Conservation (phyloP, 2,797 vertebrate genomes). For the Morelia viridis region DNA sequence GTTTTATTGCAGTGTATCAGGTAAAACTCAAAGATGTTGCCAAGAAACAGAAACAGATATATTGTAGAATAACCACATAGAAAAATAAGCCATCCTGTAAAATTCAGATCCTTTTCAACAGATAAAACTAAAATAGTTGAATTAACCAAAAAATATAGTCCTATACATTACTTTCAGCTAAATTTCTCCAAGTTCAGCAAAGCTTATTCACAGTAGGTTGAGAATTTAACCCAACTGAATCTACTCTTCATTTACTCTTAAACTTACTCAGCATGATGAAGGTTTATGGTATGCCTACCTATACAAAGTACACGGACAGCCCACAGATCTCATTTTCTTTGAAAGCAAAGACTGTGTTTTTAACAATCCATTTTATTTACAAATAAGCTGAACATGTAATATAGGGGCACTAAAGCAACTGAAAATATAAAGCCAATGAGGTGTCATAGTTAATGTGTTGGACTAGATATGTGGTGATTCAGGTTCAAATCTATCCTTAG, state of each 20-base stretch:
- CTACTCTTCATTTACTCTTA: neutral
- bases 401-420: neutral
- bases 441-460: neutral
- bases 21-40: neutral
- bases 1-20: neutral
- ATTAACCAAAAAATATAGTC: neutral
- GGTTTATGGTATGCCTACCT: neutral
- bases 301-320: neutral
- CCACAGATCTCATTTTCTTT: neutral
- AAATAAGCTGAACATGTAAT: neutral
- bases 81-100: neutral
- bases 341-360: neutral
- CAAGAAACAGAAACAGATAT: neutral
- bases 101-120: neutral
- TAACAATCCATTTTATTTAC: neutral
- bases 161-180: neutral
- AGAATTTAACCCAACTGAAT: neutral
- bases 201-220: neutral
- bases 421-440: neutral
- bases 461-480: neutral
- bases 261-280: neutral
- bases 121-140: neutral
- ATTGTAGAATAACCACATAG: neutral
- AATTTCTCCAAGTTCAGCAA: neutral
- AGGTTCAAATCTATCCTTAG: neutral